These are phyloP conservation scores for Pinna nobilis DNA, from an alignment of 1,140 invertebrate species.

Conservation along the genomic window DNA sequence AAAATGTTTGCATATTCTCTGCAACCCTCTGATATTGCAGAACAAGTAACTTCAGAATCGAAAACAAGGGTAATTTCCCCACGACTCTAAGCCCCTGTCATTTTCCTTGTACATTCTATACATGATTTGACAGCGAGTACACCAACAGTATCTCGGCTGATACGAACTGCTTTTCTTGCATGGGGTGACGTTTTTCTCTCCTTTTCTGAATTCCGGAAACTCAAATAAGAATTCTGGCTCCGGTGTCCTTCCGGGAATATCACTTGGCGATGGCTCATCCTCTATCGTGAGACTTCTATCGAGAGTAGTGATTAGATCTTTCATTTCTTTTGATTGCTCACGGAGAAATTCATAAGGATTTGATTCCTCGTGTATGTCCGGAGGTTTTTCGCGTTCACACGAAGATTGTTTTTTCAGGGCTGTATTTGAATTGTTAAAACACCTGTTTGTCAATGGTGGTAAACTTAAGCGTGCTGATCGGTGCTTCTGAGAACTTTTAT, in stretches of 20 bases:
- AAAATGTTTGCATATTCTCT: too few species aligned
- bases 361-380: background rate
- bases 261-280: background rate
- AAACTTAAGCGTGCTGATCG: too few species aligned
- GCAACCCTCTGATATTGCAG: too few species aligned
- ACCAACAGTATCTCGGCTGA: slow-evolving; percentile 45
- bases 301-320: background rate
- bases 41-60: too few species aligned
- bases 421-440: too few species aligned
- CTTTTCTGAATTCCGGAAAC: slow-evolving; percentile 13
- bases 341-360: background rate
- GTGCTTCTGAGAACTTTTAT: too few species aligned
- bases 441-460: too few species aligned
- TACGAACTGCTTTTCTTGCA: slow-evolving; percentile 3
- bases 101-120: slow-evolving; percentile 44
- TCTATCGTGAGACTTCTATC: background rate
- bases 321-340: background rate
- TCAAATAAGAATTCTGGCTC: slow-evolving; percentile 40
- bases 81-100: slow-evolving; percentile 30
- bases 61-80: slow-evolving; percentile 51
- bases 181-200: background rate
- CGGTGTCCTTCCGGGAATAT: slow-evolving; percentile 37
- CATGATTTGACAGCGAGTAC: slow-evolving; percentile 47
- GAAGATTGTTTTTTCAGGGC: too few species aligned
- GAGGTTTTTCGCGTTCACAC: too few species aligned